These are phyloP conservation scores for Regulus satrapa DNA, from an alignment of 2,113 vertebrate genomes.

Conservation along the genomic window DNA sequence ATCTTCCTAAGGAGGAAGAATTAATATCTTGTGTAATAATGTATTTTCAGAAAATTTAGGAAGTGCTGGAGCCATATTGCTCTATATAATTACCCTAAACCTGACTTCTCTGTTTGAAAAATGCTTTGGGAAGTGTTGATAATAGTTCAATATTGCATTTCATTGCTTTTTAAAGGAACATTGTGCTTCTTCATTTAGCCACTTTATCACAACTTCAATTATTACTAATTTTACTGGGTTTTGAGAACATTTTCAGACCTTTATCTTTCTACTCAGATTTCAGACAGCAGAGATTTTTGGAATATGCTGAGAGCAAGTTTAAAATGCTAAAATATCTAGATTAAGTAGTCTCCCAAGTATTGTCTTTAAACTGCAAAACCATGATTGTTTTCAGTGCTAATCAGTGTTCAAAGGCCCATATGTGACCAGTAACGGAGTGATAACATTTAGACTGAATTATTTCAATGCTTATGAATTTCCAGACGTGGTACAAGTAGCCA, in stretches of 20 bases:
- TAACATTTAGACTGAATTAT: neutral
- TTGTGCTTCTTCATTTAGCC: neutral
- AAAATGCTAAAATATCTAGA: neutral
- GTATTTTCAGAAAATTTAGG: neutral
- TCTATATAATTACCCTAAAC: neutral
- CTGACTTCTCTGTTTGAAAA: neutral
- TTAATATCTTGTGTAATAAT: neutral
- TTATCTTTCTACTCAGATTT: neutral
- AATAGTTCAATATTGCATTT: neutral
- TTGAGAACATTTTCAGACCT: neutral
- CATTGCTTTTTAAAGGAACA: neutral
- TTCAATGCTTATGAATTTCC: neutral
- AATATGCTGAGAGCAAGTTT: neutral
- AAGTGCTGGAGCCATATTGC: neutral
- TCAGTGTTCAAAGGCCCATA: neutral
- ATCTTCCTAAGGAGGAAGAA: neutral
- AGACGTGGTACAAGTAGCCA: accelerated
- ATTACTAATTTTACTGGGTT: neutral
- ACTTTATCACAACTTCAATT: neutral
- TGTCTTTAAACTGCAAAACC: neutral
- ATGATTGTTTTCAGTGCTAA: neutral
- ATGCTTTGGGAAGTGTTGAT: neutral
- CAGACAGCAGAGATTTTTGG: neutral
- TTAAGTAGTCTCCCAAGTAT: neutral
- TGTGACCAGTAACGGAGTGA: neutral